Percentiles rank a stretch among this genome's conserved stretches.
phyloP scores from a whole-genome alignment of 2,888 invertebrate species.

The Drosophila maculinotata region DNA sequence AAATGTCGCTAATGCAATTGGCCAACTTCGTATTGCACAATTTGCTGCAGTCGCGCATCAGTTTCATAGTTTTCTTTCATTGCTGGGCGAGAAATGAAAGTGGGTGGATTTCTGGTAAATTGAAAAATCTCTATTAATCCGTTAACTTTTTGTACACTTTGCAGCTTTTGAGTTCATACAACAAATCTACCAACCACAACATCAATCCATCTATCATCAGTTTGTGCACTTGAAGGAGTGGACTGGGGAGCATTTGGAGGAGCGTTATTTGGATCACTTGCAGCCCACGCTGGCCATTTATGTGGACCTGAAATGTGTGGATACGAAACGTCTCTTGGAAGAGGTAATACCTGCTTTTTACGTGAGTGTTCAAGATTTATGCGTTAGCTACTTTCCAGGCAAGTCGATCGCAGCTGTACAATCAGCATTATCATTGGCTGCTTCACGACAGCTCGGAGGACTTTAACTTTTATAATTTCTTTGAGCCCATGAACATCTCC shows the following conservation, averaged over 20 bases:
- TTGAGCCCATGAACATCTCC: conserved; percentile 71
- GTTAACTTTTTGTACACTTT: background rate
- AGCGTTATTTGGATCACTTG: conserved; percentile 54
- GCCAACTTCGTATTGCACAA: conserved; percentile 72
- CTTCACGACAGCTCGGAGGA: conserved; percentile 60
- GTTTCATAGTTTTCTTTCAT: conserved; percentile 65
- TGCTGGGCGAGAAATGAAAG: conserved; percentile 71
- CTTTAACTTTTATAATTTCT: conserved; percentile 55
- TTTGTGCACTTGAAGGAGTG: conserved; percentile 52
- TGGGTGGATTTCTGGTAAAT: background rate
- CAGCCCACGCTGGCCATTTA: conserved; percentile 68
- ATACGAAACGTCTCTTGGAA: conserved; percentile 50
- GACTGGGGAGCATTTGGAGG: conserved; percentile 47
- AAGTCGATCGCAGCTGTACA: conserved; percentile 70
- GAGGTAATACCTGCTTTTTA: conserved; percentile 23
- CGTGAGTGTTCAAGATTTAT: background rate
- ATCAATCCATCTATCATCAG: conserved; percentile 57
- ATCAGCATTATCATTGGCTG: conserved; percentile 80
- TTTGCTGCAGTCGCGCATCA: conserved; percentile 60
- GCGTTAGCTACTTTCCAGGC: conserved; percentile 53
- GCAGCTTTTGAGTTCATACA: conserved; percentile 46
- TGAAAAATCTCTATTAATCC: background rate
- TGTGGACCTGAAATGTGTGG: conserved; percentile 73
- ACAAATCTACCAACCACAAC: conserved; percentile 46
- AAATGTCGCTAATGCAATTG: conserved; percentile 59